Base-by-base conservation (phyloP, 2,113 vertebrate species). In the Apodemus speciosus region DNA sequence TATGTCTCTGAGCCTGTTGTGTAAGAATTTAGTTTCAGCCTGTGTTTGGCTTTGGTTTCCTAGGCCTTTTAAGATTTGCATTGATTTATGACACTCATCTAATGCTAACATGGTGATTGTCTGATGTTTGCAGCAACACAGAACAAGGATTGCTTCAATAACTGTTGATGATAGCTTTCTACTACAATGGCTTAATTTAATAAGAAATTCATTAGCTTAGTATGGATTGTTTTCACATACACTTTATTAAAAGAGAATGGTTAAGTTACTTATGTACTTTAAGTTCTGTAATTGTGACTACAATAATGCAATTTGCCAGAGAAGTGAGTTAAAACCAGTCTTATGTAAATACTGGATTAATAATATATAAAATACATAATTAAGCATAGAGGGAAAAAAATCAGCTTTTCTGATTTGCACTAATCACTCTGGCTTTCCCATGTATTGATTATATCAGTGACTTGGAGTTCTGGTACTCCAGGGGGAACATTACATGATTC, bases 131-230 rank as follows among this genome's bases (percentile, higher is more conserved):
- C 60, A 68, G 88, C 84, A 94, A 79, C 69, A 35, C 46, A 38
- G 56, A 95, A 49, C 90, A 83, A 81, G 81, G 4, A 79, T 95
- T 96, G n/a, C 93, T 97, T 96, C 89, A 87, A 16, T 95, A 94
- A 62, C 40, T 89, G 53, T 94, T 91, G 80, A 89, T 95, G 64
- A 77, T 89, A 51, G n/a, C 87, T 96, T 80, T 88, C 49, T 43
- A 60, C 94, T 58, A 16, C 51, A 2, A 38, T 71, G 46, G 72
- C 79, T 60, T 94, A 95, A 83, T 95, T 97, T 96, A 97, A 86
- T 96, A 92, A 94, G 77, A 92, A 90, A 93, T 94, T 56, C 87
- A 92, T 91, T 89, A 89, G 49, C 93, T 92, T 94, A 93, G 66
- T 93, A 73, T 96, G 85, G 86, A 76, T 95, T 95, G 64, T 92